Conservation (phyloP, 2,113 vertebrate species). For the Orycteropus afer region DNA sequence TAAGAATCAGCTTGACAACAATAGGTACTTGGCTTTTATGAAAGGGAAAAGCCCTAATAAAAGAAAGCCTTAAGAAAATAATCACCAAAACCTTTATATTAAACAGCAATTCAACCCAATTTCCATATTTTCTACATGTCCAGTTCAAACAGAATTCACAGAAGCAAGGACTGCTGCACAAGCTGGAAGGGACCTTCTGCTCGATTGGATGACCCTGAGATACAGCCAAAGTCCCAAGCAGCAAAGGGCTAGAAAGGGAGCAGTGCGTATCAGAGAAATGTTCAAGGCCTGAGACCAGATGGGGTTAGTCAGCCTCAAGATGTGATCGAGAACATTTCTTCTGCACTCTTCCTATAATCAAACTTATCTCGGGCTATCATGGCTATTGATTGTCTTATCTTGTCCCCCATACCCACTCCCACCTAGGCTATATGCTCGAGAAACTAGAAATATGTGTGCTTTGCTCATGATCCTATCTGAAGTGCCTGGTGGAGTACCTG, state of each 20-base stretch:
- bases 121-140: not conserved
- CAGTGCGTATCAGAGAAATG: too few relatives aligned
- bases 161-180: not conserved
- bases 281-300: not conserved
- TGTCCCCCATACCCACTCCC: not conserved
- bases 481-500: not conserved
- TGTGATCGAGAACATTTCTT: not conserved
- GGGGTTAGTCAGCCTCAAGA: not conserved
- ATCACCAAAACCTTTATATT: not conserved
- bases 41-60: not conserved
- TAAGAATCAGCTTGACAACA: too few relatives aligned
- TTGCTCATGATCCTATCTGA: not conserved
- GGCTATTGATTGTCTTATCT: not conserved
- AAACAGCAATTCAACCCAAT: not conserved
- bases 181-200: not conserved
- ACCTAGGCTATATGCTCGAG: not conserved
- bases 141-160: not conserved
- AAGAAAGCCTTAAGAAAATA: constrained; percentile 5
- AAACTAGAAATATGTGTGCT: not conserved
- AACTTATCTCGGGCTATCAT: not conserved
- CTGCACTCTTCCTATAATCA: not conserved
- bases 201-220: not conserved
- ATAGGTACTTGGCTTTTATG: not conserved
- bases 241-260: not conserved
- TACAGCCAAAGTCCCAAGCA: not conserved